Percentiles rank a stretch among this genome's conserved stretches.
Conservation (phyloP, 2,797 vertebrate species). For the Melanotaenia nigrans region DNA sequence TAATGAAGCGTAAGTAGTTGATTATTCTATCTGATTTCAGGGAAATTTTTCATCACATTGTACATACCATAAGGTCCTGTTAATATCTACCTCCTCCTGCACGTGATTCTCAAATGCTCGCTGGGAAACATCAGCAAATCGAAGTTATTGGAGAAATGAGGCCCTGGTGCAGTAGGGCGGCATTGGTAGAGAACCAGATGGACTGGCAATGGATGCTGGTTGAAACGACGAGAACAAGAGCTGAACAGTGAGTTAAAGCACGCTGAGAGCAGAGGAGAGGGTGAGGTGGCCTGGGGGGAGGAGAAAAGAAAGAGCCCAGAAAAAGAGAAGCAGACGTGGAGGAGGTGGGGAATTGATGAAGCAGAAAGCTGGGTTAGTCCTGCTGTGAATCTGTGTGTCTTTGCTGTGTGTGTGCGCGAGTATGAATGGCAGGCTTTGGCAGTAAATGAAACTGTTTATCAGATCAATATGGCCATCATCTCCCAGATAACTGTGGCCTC, state of each 20-base stretch:
- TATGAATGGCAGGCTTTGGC: constrained; percentile 80
- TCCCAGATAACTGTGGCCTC: constrained; percentile 88
- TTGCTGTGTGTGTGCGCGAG: constrained; percentile 36
- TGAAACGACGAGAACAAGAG: constrained; percentile 44
- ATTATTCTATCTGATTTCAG: not conserved
- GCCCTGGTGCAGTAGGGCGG: constrained; percentile 9
- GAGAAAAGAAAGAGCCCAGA: constrained; percentile 70
- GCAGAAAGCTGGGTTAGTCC: constrained; percentile 82
- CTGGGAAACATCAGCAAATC: constrained; percentile 18
- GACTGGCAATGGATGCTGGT: constrained; percentile 47
- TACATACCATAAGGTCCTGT: not conserved
- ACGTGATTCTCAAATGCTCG: constrained; percentile 10
- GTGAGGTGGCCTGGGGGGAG: constrained; percentile 76
- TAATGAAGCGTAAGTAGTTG: not conserved
- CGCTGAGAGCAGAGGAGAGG: constrained; percentile 67
- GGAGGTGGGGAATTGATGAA: constrained; percentile 82
- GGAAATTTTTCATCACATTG: not conserved
- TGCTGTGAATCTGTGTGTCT: constrained; percentile 75
- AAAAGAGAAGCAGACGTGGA: constrained; percentile 76
- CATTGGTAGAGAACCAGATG: constrained; percentile 44
- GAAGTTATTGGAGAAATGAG: constrained; percentile 44
- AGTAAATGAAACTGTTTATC: constrained; percentile 88
- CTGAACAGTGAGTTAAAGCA: constrained; percentile 72
- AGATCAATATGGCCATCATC: constrained; percentile 90
- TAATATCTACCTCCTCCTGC: constrained; percentile 8